These are phyloP conservation scores for Calliopum simillimum DNA, from an alignment of 2,888 invertebrate genomes.

Conservation along the genomic window DNA sequence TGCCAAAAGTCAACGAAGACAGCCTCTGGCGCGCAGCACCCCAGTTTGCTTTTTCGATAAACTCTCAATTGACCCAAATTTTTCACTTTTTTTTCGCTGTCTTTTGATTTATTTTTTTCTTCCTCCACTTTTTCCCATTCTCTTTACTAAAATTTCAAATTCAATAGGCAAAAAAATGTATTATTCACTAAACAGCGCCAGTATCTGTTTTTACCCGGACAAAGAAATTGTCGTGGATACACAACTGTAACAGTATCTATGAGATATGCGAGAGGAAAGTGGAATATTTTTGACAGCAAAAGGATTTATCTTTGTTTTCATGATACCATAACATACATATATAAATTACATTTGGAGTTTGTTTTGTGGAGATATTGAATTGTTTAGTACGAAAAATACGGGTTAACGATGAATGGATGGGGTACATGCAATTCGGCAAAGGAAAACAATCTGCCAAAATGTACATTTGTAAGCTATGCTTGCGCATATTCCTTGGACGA, in stretches of 20 bases:
- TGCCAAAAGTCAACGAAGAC: conserved; percentile 23
- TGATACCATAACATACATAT: too few relatives aligned
- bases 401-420: background rate
- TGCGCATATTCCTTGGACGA: too few relatives aligned
- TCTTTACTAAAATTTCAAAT: conserved; percentile 5
- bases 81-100: conserved; percentile 41
- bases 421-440: too few relatives aligned
- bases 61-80: conserved; percentile 53
- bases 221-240: conserved; percentile 11
- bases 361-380: conserved; percentile 23
- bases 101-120: conserved; percentile 22
- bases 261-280: conserved; percentile 28
- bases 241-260: conserved; percentile 34
- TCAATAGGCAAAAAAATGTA: conserved; percentile 18
- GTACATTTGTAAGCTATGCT: too few relatives aligned
- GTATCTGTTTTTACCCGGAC: background rate
- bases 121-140: conserved; percentile 8
- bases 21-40: conserved; percentile 6
- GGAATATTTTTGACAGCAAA: conserved; percentile 39
- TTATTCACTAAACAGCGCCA: conserved; percentile 8
- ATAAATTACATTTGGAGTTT: conserved; percentile 40
- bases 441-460: too few relatives aligned
- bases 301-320: conserved; percentile 35
- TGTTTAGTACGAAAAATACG: background rate
- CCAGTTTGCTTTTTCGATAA: conserved; percentile 47